A percentile compares a stretch with the other conserved stretches of the same genome.
These are phyloP conservation scores for Phortica okadai DNA, from an alignment of 2,888 invertebrate species.

Conservation along the genomic window DNA sequence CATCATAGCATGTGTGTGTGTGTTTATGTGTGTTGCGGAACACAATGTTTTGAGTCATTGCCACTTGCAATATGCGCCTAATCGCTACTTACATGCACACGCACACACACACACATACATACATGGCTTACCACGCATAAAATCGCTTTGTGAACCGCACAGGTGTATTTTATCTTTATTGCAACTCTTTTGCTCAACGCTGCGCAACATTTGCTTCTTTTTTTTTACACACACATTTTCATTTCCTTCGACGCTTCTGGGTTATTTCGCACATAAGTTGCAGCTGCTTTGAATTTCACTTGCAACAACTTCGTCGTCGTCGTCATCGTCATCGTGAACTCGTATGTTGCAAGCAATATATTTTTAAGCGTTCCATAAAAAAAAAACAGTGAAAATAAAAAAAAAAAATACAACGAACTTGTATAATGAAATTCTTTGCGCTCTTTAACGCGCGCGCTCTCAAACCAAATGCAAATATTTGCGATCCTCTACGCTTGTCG, in stretches of 20 bases:
- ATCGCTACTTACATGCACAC: slow-evolving; percentile 35
- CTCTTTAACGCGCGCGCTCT: background rate
- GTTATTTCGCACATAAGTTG: slow-evolving; percentile 12
- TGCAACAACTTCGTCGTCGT: background rate
- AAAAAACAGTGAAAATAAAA: slow-evolving; percentile 37
- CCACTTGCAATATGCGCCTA: slow-evolving; percentile 55
- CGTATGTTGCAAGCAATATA: slow-evolving; percentile 8
- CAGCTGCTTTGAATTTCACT: slow-evolving; percentile 14
- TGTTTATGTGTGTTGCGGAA: background rate
- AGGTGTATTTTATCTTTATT: slow-evolving; percentile 15
- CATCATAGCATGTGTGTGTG: background rate
- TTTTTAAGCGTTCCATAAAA: slow-evolving; percentile 34
- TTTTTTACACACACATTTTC: background rate
- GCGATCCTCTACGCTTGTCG: background rate
- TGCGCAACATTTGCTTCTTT: background rate
- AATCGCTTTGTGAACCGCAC: slow-evolving; percentile 24
- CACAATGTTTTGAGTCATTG: slow-evolving; percentile 25
- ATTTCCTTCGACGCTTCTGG: background rate
- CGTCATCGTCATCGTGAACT: background rate
- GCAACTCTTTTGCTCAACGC: slow-evolving; percentile 7
- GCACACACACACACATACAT: slow-evolving; percentile 35
- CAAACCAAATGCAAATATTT: slow-evolving; percentile 17
- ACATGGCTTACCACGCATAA: slow-evolving; percentile 36
- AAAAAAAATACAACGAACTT: slow-evolving; percentile 37
- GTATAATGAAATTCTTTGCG: background rate